These are phyloP conservation scores for Corythucha ciliata DNA, from an alignment of 2,888 invertebrate species.

Conservation along the genomic window DNA sequence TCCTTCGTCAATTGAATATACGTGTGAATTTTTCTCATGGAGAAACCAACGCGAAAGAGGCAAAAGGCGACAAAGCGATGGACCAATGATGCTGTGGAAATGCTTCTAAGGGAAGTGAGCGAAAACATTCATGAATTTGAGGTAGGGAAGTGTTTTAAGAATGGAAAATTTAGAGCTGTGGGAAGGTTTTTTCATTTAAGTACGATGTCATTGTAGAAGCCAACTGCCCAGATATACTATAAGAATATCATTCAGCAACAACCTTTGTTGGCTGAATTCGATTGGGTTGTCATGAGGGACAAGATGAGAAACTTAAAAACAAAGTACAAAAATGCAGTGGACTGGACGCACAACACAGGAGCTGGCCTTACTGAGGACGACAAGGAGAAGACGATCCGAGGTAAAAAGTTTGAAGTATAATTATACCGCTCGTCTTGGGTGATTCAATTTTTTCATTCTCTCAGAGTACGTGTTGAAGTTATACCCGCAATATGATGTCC, in stretches of 20 bases:
- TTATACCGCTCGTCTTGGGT: too few relatives aligned
- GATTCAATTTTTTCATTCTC: neutral
- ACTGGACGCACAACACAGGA: neutral
- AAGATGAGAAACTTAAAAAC: constrained; percentile 5
- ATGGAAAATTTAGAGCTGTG: too few relatives aligned
- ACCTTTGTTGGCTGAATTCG: neutral
- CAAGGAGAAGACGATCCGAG: neutral
- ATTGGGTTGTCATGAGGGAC: constrained; percentile 7
- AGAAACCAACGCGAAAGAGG: too few relatives aligned
- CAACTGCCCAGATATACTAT: constrained; percentile 7
- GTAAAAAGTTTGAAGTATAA: neutral
- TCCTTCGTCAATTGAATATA: too few relatives aligned
- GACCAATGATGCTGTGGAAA: too few relatives aligned
- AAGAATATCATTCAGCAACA: neutral
- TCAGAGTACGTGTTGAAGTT: constrained; percentile 7
- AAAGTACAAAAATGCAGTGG: constrained; percentile 5
- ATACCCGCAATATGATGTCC: constrained; percentile 1
- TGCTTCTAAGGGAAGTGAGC: too few relatives aligned
- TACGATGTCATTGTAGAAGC: constrained; percentile 20
- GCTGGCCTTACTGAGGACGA: too few relatives aligned
- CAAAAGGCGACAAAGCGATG: too few relatives aligned
- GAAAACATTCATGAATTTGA: too few relatives aligned
- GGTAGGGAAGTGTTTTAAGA: too few relatives aligned
- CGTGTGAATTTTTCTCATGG: too few relatives aligned
- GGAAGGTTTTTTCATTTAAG: too few relatives aligned